Conservation (phyloP, 2,113 vertebrate species). For the Etheostoma cragini region DNA sequence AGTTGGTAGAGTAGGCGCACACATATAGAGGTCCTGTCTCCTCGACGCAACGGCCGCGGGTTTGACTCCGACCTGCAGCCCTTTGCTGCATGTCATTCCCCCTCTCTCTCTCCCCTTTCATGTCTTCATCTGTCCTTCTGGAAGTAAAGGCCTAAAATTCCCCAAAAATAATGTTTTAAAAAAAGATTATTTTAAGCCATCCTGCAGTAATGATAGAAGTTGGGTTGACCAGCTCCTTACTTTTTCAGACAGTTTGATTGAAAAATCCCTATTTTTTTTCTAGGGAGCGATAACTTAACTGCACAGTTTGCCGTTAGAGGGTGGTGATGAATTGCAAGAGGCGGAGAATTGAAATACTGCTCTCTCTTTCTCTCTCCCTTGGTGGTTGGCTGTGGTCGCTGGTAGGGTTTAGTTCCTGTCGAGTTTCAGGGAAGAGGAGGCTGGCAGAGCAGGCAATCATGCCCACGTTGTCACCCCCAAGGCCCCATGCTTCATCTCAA, state of each 20-base stretch:
- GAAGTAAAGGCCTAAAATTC: too few species aligned
- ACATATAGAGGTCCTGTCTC: too few species aligned
- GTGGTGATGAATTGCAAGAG: constrained; percentile 63
- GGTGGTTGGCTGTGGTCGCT: constrained; percentile 50
- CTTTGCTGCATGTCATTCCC: too few species aligned
- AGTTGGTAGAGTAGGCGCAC: too few species aligned
- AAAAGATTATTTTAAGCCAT: constrained; percentile 19
- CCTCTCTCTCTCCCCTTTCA: too few species aligned
- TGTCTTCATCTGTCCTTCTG: too few species aligned
- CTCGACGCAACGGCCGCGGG: too few species aligned
- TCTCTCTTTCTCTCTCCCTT: constrained; percentile 52
- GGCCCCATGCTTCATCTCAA: constrained; percentile 77
- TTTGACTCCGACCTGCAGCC: too few species aligned
- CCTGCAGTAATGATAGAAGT: constrained; percentile 33
- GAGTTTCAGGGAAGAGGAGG: constrained; percentile 55
- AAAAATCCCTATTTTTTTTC: constrained; percentile 54
- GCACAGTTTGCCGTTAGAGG: constrained; percentile 42
- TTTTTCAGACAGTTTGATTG: constrained; percentile 52
- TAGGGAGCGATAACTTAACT: constrained; percentile 46
- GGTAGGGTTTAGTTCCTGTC: constrained; percentile 53
- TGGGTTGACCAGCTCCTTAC: constrained; percentile 29
- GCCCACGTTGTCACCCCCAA: constrained; percentile 71
- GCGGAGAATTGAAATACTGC: constrained; percentile 56
- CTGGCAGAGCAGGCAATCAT: constrained; percentile 73
- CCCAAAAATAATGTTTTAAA: too few species aligned